Evolutionary conservation across 2,113 vertebrate genomes (phyloP), one percentile per base, ranked within the genome.

Genomic region (Syngnathus typhle): DNA sequence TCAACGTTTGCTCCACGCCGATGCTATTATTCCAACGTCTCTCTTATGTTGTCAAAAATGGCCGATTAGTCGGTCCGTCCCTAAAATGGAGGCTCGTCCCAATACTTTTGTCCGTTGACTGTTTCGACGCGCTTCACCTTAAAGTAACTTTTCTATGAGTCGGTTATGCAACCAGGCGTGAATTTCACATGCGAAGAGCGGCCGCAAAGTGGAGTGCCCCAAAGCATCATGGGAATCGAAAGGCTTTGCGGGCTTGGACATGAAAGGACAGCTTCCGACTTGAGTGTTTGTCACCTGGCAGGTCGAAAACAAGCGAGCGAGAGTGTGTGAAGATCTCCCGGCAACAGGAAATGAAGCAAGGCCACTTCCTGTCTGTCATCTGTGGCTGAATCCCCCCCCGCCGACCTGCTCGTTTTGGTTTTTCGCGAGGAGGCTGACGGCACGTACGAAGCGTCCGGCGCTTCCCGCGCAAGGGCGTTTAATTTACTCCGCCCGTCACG

Each of bases 341-440:
- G 64, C 71, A 85, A 86, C 81, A 87, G 84, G 87, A 87, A 80
- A 84, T 88, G 85, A 86, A 81, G 70, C 63, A 66, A 70, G 56
- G 15, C 56, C 41, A 74, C 83, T 83, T 86, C 81, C 87, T 80
- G 58, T 71, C 55, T 74, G 6, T 72, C 69, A 76, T 83, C 77
- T 58, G 46, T 15, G 56, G 43, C 56, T 54, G 80, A 72, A n/a
- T 10, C 51, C 8, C 9, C 9, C 51, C 19, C 11, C n/a, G 27
- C 3, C 27, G 3, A 32, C 27, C n/a, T 27, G 38, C 39, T 62
- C 39, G n/a, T n/a, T 62, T 61, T 43, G 9, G 58, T 2, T 38
- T 60, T 60, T 19, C 18, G 19, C 10, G 39, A 61, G 39, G 10
- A 12, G 4, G 19, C 43, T 43, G 38, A 19, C 60, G 7, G 11